Evolutionary conservation across 2,797 vertebrate species (phyloP), one percentile per base, ranked within the genome.

Genomic region (Gymnoscopelus braueri): DNA sequence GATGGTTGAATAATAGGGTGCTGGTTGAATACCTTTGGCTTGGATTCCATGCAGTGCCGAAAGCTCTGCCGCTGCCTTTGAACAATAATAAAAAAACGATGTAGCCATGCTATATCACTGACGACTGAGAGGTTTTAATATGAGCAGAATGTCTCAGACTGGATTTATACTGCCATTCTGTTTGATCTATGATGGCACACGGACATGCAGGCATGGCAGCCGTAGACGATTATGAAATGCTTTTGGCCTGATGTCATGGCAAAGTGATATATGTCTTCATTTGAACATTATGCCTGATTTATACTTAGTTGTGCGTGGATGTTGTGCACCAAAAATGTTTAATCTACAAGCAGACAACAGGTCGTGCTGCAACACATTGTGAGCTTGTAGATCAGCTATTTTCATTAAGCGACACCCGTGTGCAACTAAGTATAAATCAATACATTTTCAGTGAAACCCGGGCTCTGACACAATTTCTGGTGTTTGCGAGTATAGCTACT

Each of bases 121-220:
- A 63, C 69, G 60, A 62, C 44, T 23, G 13, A 60, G 66, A 72
- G 54, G 13, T 63, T 63, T 71, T 19, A 63, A 53, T 59, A 62
- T 24, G 54, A 63, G 24, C 50, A 29, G 13, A n/a, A 19, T 4
- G 39, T 47, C n/a, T n/a, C 10, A 56, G 48, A 9, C 48, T 19
- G 23, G 60, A 62, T 67, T 65, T 39, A 44, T 47, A 26, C 23
- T 63, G 60, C 39, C 49, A 39, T 61, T 69, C 52, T 60, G 48
- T 65, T 67, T 49, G 12, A 47, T 76, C 29, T 71, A 52, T 24
- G 69, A 57, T 49, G 32, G 61, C 59, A 47, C 8, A 15, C 65
- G 68, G 49, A 39, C 24, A 58, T 47, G 11, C 58, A 19, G 15
- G 55, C 15, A 63, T 3, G 51, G 54, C 60, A 32, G 19, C 60